These are phyloP conservation scores for Ursus arctos DNA, from an alignment of 2,113 vertebrate species.

Conservation along the genomic window DNA sequence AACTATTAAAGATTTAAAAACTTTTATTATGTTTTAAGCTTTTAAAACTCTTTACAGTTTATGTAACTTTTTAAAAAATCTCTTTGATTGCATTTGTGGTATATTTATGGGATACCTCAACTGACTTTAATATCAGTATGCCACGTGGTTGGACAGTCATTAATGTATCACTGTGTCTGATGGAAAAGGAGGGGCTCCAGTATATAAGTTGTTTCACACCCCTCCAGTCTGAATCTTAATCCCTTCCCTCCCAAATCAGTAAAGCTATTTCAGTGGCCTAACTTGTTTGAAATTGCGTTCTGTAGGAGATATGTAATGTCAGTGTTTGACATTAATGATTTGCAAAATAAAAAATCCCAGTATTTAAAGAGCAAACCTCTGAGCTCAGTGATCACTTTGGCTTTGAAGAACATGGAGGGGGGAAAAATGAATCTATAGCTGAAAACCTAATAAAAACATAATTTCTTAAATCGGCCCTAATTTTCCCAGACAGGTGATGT, in stretches of 20 bases:
- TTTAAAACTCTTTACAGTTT: constrained; percentile 10
- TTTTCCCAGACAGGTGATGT: constrained; percentile 41
- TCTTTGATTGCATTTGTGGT: constrained; percentile 8
- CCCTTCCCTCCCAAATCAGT: not conserved
- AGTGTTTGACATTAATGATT: not conserved
- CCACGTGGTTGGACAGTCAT: not conserved
- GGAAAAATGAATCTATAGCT: constrained; percentile 62
- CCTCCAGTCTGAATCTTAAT: not conserved
- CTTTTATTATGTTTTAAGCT: not conserved
- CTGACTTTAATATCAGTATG: not conserved
- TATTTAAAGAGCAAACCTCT: not conserved
- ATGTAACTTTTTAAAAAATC: not conserved
- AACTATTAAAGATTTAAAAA: constrained; percentile 21
- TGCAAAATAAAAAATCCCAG: not conserved
- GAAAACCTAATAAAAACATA: constrained; percentile 76
- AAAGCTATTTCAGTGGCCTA: not conserved
- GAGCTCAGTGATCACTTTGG: not conserved
- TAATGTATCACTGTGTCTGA: not conserved
- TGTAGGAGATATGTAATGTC: not conserved
- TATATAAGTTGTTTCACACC: not conserved
- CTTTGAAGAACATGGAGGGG: not conserved
- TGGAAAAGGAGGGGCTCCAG: not conserved
- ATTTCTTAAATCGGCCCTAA: constrained; percentile 78
- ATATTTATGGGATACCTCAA: not conserved
- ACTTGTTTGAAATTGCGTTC: not conserved